Conservation (phyloP, 2,797 vertebrate species). For the Mastacembelus armatus region DNA sequence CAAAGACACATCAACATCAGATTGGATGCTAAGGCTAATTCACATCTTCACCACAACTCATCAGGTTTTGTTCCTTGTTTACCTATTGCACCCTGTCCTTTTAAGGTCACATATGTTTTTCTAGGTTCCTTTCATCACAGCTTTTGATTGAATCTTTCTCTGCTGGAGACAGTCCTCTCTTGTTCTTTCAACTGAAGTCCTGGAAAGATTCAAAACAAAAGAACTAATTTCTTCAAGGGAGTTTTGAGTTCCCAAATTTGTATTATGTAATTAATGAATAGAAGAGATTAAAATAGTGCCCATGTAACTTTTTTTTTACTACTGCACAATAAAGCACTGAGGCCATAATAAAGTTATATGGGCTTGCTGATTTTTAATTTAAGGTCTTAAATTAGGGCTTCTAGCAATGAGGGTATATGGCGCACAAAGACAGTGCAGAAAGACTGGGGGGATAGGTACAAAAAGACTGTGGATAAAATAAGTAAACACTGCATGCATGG, state of each 20-base stretch:
- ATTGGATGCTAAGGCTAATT: too few species aligned
- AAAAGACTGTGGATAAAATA: conserved; percentile 34
- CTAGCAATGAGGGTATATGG: conserved; percentile 51
- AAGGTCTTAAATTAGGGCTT: conserved; percentile 63
- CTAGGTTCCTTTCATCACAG: conserved; percentile 6
- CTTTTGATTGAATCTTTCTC: conserved; percentile 12
- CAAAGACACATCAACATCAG: too few species aligned
- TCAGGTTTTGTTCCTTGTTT: not conserved
- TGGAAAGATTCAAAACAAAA: conserved; percentile 11
- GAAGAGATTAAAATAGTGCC: conserved; percentile 53
- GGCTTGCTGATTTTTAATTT: conserved; percentile 62
- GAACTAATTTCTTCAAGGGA: conserved; percentile 2
- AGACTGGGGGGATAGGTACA: conserved; percentile 23
- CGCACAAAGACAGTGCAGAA: conserved; percentile 39
- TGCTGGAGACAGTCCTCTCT: not conserved
- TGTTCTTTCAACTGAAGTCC: not conserved
- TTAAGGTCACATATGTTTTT: conserved; percentile 14
- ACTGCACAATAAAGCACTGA: conserved; percentile 58
- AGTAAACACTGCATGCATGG: conserved; percentile 62
- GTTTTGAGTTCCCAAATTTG: conserved; percentile 40
- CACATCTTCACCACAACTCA: not conserved
- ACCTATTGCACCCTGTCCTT: too few species aligned
- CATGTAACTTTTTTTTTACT: conserved; percentile 62
- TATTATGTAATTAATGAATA: conserved; percentile 61
- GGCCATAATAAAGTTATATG: conserved; percentile 66